Evolutionary conservation across 2,113 vertebrate species (phyloP).

Genomic region (Columba janthina): DNA sequence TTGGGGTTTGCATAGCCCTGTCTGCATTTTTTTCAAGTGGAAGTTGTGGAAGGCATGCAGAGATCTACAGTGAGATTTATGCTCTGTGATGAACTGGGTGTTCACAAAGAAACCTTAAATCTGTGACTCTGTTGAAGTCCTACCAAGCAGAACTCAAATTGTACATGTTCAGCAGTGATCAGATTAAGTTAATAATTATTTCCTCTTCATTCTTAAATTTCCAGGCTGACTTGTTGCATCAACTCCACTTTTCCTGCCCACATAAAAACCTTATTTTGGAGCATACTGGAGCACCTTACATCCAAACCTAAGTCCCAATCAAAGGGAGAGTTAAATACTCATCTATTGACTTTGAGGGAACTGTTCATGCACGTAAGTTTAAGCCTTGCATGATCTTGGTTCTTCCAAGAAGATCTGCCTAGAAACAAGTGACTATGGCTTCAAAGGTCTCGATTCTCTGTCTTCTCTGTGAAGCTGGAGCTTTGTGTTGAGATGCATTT

Average conservation of each 20-base stretch:
- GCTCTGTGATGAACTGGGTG: not conserved
- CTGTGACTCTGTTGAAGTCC: not conserved
- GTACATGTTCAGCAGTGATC: not conserved
- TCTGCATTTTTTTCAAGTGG: not conserved
- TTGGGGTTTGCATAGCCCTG: not conserved
- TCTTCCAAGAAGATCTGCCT: not conserved
- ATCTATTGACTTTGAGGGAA: not conserved
- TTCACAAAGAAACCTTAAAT: constrained; percentile 36
- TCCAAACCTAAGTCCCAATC: not conserved
- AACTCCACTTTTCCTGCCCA: not conserved
- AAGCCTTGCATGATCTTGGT: not conserved
- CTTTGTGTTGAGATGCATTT: not conserved
- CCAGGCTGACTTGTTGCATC: not conserved
- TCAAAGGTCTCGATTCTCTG: not conserved
- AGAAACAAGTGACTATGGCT: not conserved
- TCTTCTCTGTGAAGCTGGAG: not conserved
- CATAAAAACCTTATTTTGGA: not conserved
- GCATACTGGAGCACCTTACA: not conserved
- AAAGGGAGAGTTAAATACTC: not conserved
- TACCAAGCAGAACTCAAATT: not conserved
- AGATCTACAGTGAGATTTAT: constrained; percentile 22
- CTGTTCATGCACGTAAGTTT: not conserved
- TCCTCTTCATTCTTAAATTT: constrained; percentile 9
- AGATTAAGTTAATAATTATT: constrained; percentile 26
- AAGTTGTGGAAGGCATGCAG: constrained; percentile 1